Conservation (phyloP, 2,888 invertebrate genomes). For the Gari tellinella region DNA sequence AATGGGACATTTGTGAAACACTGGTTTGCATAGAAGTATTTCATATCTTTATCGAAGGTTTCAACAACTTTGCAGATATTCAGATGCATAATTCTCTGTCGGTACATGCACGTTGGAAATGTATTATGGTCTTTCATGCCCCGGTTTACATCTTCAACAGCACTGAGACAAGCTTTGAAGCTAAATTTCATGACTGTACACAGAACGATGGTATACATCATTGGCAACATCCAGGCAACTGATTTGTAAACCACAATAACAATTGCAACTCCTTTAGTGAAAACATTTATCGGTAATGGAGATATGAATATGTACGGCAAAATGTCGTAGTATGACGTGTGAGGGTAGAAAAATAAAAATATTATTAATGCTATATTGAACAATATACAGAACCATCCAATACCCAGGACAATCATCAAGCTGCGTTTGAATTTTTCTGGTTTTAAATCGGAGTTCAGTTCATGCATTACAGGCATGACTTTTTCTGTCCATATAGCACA, state of each 20-base stretch:
- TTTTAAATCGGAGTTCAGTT: neutral
- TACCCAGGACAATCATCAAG: neutral
- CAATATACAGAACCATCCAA: neutral
- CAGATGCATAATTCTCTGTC: slow-evolving; percentile 18
- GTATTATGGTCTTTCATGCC: neutral
- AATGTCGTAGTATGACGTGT: neutral
- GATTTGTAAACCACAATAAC: slow-evolving; percentile 2
- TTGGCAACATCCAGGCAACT: slow-evolving; percentile 13
- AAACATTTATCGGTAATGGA: slow-evolving; percentile 9
- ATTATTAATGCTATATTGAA: neutral
- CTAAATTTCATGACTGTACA: neutral
- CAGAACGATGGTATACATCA: neutral
- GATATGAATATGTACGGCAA: neutral
- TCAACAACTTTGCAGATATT: slow-evolving; percentile 23
- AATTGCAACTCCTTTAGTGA: slow-evolving; percentile 1
- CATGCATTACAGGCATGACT: slow-evolving; percentile 6
- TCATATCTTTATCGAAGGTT: slow-evolving; percentile 27
- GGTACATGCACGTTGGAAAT: slow-evolving; percentile 18
- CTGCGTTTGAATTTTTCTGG: neutral
- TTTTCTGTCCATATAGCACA: slow-evolving; percentile 2
- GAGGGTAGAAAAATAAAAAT: neutral
- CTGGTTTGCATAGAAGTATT: slow-evolving; percentile 18
- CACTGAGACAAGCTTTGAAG: slow-evolving; percentile 5
- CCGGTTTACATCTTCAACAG: slow-evolving; percentile 1
- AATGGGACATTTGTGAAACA: slow-evolving; percentile 17